Percentiles rank a stretch among this genome's conserved stretches.
Evolutionary conservation across 2,113 vertebrate genomes (phyloP).

Genomic region (Passer montanus): DNA sequence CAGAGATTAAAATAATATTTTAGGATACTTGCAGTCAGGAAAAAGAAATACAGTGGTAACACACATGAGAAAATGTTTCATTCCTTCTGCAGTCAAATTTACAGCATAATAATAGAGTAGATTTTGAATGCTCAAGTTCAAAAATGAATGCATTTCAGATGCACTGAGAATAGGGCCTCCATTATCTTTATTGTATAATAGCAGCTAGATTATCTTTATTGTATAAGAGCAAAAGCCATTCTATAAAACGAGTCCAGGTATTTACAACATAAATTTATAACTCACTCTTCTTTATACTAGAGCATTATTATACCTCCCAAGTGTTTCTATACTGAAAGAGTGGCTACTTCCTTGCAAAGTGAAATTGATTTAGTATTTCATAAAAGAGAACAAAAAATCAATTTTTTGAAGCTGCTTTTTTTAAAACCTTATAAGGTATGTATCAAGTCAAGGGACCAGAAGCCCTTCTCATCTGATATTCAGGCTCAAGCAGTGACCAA

Average conservation of each 20-base stretch:
- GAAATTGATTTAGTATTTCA: not conserved
- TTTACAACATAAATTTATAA: not conserved
- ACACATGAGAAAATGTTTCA: not conserved
- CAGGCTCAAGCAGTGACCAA: not conserved
- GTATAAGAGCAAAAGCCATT: not conserved
- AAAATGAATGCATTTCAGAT: not conserved
- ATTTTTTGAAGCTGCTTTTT: not conserved
- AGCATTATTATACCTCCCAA: not conserved
- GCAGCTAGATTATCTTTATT: not conserved
- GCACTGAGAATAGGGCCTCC: not conserved
- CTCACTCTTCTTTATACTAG: not conserved
- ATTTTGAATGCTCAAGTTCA: not conserved
- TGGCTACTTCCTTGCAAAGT: not conserved
- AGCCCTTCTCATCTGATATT: not conserved
- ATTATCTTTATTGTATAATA: not conserved
- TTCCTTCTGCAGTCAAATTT: not conserved
- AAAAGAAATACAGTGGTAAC: not conserved
- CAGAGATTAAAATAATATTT: not conserved
- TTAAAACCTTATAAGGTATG: not conserved
- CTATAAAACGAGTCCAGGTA: not conserved
- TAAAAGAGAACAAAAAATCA: not conserved
- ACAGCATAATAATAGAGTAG: not conserved
- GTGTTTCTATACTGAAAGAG: not conserved
- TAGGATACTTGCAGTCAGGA: not conserved
- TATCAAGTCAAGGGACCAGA: not conserved